phyloP scores from a whole-genome alignment of 2,888 invertebrate species.

The Capitulum mitella region DNA sequence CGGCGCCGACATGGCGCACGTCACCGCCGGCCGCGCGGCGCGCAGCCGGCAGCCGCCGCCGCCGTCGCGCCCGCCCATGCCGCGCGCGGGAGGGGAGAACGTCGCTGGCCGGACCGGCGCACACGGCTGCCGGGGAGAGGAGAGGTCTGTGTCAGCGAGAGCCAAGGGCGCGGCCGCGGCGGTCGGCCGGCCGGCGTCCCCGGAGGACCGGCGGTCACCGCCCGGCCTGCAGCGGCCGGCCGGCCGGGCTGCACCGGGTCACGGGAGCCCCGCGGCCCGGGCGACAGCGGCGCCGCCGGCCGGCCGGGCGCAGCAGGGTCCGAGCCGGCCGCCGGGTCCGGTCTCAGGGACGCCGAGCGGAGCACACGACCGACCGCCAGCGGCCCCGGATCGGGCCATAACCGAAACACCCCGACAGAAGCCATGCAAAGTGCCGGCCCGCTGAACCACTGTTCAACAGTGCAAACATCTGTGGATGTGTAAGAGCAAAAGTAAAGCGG shows the following conservation, averaged over 20 bases:
- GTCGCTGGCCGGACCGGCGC: not conserved
- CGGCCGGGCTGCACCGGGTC: not conserved
- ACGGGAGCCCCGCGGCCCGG: not conserved
- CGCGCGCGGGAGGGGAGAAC: not conserved
- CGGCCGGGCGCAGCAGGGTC: too few relatives aligned
- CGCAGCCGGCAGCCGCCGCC: not conserved
- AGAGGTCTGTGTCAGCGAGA: too few relatives aligned
- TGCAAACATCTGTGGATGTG: too few relatives aligned
- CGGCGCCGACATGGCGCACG: slow-evolving; percentile 5
- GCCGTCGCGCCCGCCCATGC: not conserved
- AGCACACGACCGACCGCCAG: not conserved
- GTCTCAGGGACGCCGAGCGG: not conserved
- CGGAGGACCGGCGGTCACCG: not conserved
- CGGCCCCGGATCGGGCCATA: not conserved
- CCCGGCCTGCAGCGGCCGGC: not conserved
- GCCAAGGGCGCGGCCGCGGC: not conserved
- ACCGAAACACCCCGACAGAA: not conserved
- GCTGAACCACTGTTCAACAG: too few relatives aligned
- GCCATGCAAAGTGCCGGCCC: not conserved
- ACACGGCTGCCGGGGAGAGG: not conserved
- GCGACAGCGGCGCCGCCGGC: not conserved
- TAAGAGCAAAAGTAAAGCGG: too few relatives aligned
- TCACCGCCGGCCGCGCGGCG: not conserved
- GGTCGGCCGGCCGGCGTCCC: not conserved
- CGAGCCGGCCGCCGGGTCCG: not conserved